Evolutionary conservation across 2,888 invertebrate genomes (phyloP).

Genomic region (Neelides folsomi): DNA sequence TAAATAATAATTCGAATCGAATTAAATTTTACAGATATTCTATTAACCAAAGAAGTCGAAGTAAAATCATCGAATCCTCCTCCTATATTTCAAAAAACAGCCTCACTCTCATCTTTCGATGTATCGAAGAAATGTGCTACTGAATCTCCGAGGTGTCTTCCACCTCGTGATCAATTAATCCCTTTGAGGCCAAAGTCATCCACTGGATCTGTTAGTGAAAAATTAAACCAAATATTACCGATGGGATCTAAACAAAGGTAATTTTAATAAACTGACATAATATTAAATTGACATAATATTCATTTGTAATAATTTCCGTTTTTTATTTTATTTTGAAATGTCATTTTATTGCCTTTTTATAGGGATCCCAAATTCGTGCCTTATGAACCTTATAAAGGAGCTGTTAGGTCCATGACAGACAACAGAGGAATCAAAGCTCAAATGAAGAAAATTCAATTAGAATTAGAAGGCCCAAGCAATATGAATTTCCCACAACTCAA

Average conservation of each 20-base stretch:
- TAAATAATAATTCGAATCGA: too few species aligned
- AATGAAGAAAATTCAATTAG: conserved; percentile 7
- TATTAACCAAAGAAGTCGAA: too few species aligned
- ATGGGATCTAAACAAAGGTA: conserved; percentile 5
- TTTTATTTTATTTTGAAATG: not conserved
- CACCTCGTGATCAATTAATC: conserved; percentile 25
- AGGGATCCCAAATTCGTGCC: conserved; percentile 32
- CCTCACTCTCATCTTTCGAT: not conserved
- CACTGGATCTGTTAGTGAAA: not conserved
- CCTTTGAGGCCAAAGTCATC: conserved; percentile 16
- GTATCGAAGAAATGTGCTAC: not conserved
- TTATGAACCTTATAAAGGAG: conserved; percentile 31
- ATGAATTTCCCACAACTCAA: not conserved
- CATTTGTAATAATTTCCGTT: not conserved
- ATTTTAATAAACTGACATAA: not conserved
- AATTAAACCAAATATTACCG: conserved; percentile 1
- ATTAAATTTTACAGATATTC: too few species aligned
- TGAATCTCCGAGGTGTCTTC: conserved; percentile 25
- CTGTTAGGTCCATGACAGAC: conserved; percentile 25
- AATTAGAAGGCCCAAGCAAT: conserved; percentile 6
- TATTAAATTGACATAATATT: not conserved
- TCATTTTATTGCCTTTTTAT: not conserved
- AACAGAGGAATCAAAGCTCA: conserved; percentile 2
- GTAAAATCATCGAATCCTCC: too few species aligned
- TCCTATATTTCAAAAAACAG: too few species aligned